Percentiles rank a stretch among this genome's conserved stretches.
These are phyloP conservation scores for Endomychus coccineus DNA, from an alignment of 2,888 invertebrate species.

Conservation along the genomic window DNA sequence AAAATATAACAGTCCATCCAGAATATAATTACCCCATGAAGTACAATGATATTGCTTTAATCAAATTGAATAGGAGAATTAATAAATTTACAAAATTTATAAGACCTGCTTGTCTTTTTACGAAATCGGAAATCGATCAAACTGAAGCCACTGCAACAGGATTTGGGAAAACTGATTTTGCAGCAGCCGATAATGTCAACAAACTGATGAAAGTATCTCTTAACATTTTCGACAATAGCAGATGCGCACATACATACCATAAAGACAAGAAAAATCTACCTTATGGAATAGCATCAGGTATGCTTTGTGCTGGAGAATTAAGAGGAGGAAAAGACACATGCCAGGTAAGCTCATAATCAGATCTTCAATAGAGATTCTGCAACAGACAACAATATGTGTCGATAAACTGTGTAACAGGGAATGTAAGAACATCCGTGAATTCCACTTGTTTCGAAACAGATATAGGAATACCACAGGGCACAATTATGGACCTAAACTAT, in stretches of 20 bases:
- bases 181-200: constrained; percentile 34
- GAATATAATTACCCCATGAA: constrained; percentile 47
- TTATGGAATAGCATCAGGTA: constrained; percentile 35
- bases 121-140: constrained; percentile 35
- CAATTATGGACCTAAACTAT: too few species aligned
- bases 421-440: too few species aligned
- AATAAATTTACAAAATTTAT: constrained; percentile 48
- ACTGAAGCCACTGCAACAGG: constrained; percentile 54
- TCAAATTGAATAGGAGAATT: constrained; percentile 45
- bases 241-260: constrained; percentile 34
- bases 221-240: constrained; percentile 36
- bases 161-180: constrained; percentile 53
- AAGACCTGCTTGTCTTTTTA: constrained; percentile 59
- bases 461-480: too few species aligned
- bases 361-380: too few species aligned
- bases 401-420: too few species aligned
- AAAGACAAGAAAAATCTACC: constrained; percentile 24
- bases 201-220: constrained; percentile 42
- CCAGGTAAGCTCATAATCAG: constrained; percentile 28
- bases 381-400: too few species aligned
- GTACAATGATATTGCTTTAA: constrained; percentile 61
- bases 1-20: constrained; percentile 47
- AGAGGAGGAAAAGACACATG: constrained; percentile 39
- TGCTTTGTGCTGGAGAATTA: constrained; percentile 47
- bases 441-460: too few species aligned